These are phyloP conservation scores for Conchocele bisecta DNA, from an alignment of 2,888 invertebrate genomes.

Conservation along the genomic window DNA sequence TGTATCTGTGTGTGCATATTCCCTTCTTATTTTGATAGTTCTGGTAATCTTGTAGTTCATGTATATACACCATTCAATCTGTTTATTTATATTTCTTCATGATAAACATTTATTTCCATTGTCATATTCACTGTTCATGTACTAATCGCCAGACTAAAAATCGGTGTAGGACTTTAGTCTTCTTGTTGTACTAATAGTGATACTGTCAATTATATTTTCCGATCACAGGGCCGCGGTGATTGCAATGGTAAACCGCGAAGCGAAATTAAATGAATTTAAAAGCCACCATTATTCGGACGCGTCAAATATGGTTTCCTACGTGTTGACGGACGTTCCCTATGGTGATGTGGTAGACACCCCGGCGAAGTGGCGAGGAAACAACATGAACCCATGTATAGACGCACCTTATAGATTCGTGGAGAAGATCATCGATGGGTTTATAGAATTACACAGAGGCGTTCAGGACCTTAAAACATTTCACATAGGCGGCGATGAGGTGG, in stretches of 20 bases:
- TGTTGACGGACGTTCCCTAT: constrained; percentile 51
- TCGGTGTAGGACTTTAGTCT: no score
- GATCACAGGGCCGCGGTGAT: constrained; percentile 71
- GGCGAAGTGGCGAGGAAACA: constrained; percentile 66
- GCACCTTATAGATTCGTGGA: constrained; percentile 56
- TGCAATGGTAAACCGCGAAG: constrained; percentile 60
- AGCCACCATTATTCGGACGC: constrained; percentile 15
- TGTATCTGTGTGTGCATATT: no score
- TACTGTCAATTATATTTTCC: no score
- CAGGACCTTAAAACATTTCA: constrained; percentile 43
- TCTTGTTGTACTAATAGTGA: no score
- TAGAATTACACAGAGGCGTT: constrained; percentile 32
- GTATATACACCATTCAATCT: no score
- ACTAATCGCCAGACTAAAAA: no score
- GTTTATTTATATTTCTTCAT: no score
- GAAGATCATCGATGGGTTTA: constrained; percentile 33
- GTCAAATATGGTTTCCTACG: constrained; percentile 28
- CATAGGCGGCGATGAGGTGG: constrained; percentile 56
- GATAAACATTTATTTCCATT: no score
- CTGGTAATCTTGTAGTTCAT: no score
- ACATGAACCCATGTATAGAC: constrained; percentile 68
- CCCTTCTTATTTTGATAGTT: no score
- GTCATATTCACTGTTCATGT: no score
- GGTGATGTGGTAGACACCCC: constrained; percentile 49
- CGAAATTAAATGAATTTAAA: constrained; percentile 6